phyloP scores from a whole-genome alignment of 2,888 invertebrate genomes.

The Pycnomerus fuliginosus region DNA sequence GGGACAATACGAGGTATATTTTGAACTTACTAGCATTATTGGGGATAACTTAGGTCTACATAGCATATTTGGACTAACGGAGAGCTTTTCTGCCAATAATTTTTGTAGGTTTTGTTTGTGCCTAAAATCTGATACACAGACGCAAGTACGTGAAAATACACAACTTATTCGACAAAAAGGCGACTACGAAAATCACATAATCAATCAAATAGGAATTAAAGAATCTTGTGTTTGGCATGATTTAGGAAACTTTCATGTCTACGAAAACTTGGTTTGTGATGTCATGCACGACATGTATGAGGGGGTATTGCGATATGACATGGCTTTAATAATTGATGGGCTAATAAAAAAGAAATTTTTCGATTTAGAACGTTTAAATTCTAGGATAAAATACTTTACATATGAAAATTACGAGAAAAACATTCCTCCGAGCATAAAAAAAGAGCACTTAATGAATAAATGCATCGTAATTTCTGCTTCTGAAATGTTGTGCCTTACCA shows the following conservation, averaged over 20 bases:
- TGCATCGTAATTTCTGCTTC: constrained; percentile 28
- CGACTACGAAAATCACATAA: neutral
- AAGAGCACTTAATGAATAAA: constrained; percentile 18
- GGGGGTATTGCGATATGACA: neutral
- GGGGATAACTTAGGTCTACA: constrained; percentile 34
- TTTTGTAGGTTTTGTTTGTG: constrained; percentile 36
- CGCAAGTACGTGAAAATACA: constrained; percentile 4
- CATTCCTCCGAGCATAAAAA: constrained; percentile 21
- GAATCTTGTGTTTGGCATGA: neutral
- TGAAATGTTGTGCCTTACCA: constrained; percentile 28
- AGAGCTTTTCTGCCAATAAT: constrained; percentile 13
- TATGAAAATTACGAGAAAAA: constrained; percentile 19
- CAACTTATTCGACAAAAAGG: neutral
- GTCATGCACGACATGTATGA: neutral
- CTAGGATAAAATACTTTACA: constrained; percentile 20
- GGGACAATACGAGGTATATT: constrained; percentile 19
- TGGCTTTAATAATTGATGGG: constrained; percentile 17
- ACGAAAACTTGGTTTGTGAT: neutral
- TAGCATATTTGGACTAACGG: constrained; percentile 27
- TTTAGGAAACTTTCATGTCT: neutral
- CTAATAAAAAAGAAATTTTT: constrained; percentile 13
- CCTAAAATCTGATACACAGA: constrained; percentile 21
- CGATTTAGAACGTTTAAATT: neutral
- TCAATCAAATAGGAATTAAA: neutral
- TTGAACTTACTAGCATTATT: constrained; percentile 24